These are phyloP conservation scores for Reticulitermes lucifugus DNA, from an alignment of 2,888 invertebrate species.

Conservation along the genomic window DNA sequence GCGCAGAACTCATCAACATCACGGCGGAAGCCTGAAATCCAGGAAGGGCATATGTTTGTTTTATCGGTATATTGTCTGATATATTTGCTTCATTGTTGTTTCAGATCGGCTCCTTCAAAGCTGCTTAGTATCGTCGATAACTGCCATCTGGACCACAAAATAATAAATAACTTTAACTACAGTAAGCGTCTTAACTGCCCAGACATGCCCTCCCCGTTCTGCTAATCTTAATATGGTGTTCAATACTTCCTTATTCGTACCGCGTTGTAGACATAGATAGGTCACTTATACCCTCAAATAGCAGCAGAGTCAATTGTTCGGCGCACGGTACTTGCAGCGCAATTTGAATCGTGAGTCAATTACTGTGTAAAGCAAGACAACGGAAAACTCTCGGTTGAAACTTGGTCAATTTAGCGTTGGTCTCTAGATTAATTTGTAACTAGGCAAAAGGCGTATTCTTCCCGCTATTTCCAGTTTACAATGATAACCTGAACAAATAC, in stretches of 20 bases:
- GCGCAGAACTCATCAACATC: too few species aligned
- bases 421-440: slow-evolving; percentile 6
- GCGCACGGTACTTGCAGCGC: not conserved
- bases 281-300: slow-evolving; percentile 30
- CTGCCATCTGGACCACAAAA: too few species aligned
- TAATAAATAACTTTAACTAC: not conserved
- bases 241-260: not conserved
- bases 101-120: too few species aligned
- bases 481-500: too few species aligned
- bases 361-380: slow-evolving; percentile 29
- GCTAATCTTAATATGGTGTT: not conserved
- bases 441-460: not conserved
- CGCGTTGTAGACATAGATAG: not conserved
- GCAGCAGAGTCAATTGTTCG: not conserved
- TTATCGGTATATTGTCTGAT: too few species aligned
- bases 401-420: slow-evolving; percentile 31
- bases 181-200: not conserved
- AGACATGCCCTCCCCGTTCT: not conserved
- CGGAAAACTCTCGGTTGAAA: slow-evolving; percentile 18
- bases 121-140: too few species aligned
- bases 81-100: too few species aligned
- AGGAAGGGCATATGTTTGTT: too few species aligned
- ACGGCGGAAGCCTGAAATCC: too few species aligned
- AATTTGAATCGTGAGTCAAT: slow-evolving; percentile 39
- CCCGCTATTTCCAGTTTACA: not conserved